Conservation (phyloP, 1,140 invertebrate species). For the Geopemphigus sp. region DNA sequence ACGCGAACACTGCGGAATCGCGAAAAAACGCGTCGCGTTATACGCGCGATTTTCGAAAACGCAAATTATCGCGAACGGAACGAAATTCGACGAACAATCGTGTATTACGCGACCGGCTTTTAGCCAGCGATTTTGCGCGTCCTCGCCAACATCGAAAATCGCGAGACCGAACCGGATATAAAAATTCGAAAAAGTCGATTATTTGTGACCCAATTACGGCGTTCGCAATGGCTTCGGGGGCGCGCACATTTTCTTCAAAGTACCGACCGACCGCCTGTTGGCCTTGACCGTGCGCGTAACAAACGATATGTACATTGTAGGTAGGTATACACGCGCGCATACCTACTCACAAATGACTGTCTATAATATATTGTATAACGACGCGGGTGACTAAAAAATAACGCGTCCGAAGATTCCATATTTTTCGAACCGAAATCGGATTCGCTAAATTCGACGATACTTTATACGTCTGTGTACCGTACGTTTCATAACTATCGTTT, state of each 20-base stretch:
- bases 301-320: not conserved
- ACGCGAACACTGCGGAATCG: no score
- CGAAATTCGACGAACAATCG: no score
- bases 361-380: slow-evolving; percentile 4
- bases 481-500: no score
- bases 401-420: not conserved
- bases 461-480: no score
- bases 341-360: not conserved
- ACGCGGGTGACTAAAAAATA: not conserved
- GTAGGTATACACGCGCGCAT: not conserved
- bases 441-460: no score
- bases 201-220: slow-evolving; percentile 31
- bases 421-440: not conserved
- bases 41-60: no score
- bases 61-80: no score
- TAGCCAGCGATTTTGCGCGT: no score
- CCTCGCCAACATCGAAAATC: not conserved
- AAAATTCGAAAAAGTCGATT: slow-evolving; percentile 18
- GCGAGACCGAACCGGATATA: not conserved
- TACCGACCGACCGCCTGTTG: slow-evolving; percentile 1
- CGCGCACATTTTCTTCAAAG: slow-evolving; percentile 35
- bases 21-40: no score
- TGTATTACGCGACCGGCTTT: no score
- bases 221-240: slow-evolving; percentile 40
- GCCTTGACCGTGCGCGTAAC: slow-evolving; percentile 37